Base-by-base conservation (phyloP, 1,140 invertebrate genomes). In the Achatina immaculata region DNA sequence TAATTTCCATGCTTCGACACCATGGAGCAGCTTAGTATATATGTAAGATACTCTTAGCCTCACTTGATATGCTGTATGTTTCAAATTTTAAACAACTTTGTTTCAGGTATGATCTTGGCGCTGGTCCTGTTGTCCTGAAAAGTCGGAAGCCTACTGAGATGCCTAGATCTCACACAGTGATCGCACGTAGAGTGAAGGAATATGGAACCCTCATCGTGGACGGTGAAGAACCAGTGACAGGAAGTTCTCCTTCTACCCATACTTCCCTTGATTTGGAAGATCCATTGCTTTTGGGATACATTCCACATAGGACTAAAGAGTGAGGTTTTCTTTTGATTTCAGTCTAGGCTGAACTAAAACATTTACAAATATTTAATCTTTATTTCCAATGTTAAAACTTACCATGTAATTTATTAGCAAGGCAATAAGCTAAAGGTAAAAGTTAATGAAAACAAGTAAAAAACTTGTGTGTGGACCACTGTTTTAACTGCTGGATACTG, bases 121-220 rank as follows among this genome's bases (percentile, higher is more conserved):
- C 95, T 89, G 96, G 96, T 24, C 93, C 95, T 1, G 95, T 96
- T 48, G 90, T 95, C 28, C 92, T 98, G 34, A 93, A 93, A 31
- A 96, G 96, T 2, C 89, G 94, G 0, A 94, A 96, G 85, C 94
- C 94, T 85, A 93, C 98, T 1, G 92, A 93, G 11, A 92, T 95
- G 85, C 95, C 95, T 71, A 93, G 94, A 82, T 95, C 94, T 87
- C 96, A 97, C 89, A 94, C 94, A 83, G 94, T 97, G 21, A 94
- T 95, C 0, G 95, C 95, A 6, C 96, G 96, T 86, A 92, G 96
- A 58, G 96, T 96, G 88, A 95, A 96, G 84, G 93, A 94, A 69
- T 95, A 97, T 87, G 96, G 96, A 0, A 94, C 96, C 71, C 91
- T 98, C 48, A 95, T 95, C 83, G 93, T 98, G 40, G 95, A 98